phyloP scores from a whole-genome alignment of 2,113 vertebrate species.

The Octodon degus region DNA sequence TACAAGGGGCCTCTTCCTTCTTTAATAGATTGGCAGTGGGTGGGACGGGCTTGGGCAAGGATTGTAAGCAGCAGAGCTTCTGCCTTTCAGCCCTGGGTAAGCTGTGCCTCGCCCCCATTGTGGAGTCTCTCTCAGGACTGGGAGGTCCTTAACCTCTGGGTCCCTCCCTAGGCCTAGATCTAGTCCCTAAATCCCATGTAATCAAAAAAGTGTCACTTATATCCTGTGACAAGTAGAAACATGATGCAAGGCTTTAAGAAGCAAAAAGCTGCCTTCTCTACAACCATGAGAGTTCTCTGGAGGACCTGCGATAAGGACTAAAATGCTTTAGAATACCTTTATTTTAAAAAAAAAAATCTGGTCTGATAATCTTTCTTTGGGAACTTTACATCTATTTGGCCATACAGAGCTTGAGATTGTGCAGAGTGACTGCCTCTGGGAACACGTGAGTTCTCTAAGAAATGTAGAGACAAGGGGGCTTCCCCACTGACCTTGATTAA shows the following conservation, averaged over 20 bases:
- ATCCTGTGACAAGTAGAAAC: constrained; percentile 10
- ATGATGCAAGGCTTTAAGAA: neutral
- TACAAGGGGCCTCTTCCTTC: neutral
- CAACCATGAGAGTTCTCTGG: neutral
- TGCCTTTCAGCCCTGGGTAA: neutral
- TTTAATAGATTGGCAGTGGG: neutral
- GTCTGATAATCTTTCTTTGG: neutral
- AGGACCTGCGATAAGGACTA: constrained; percentile 14
- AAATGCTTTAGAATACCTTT: constrained; percentile 28
- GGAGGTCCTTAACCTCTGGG: neutral
- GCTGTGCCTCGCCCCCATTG: neutral
- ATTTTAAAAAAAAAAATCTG: neutral
- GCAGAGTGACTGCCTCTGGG: neutral
- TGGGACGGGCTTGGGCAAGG: neutral
- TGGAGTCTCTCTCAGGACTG: neutral
- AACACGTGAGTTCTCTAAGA: neutral
- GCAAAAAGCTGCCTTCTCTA: neutral
- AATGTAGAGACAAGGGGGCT: neutral
- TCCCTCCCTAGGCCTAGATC: constrained; percentile 5
- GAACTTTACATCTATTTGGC: neutral
- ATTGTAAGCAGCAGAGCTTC: neutral
- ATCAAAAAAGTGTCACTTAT: neutral
- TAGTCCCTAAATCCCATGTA: neutral
- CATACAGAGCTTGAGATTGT: neutral
- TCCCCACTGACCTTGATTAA: neutral